These are phyloP conservation scores for Blastobasis adustella DNA, from an alignment of 2,888 invertebrate genomes.

Conservation along the genomic window DNA sequence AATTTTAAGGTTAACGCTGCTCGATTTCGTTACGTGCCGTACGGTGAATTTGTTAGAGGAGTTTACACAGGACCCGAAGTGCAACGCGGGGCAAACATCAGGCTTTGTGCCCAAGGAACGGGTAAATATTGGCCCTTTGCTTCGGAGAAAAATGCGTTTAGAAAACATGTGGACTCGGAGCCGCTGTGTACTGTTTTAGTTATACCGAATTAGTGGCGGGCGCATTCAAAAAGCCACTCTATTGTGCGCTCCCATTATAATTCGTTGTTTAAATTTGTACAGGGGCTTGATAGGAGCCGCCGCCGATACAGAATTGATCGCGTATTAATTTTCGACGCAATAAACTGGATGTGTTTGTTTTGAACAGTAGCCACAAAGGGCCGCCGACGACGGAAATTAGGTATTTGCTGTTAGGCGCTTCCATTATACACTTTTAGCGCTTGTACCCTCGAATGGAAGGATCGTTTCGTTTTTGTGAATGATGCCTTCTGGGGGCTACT, in stretches of 20 bases:
- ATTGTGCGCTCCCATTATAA: conserved; percentile 37
- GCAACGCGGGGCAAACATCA: conserved; percentile 68
- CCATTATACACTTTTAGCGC: neutral
- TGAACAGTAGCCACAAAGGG: conserved; percentile 37
- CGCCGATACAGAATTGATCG: conserved; percentile 38
- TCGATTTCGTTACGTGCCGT: conserved; percentile 14
- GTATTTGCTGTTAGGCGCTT: conserved; percentile 1
- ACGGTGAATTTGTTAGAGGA: conserved; percentile 59
- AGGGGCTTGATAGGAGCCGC: conserved; percentile 20
- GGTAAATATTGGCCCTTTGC: conserved; percentile 65
- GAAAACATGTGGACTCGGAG: conserved; percentile 39
- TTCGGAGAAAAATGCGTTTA: conserved; percentile 71
- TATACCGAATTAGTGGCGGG: conserved; percentile 60
- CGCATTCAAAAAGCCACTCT: conserved; percentile 35
- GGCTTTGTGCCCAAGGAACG: conserved; percentile 67
- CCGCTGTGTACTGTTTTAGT: conserved; percentile 66
- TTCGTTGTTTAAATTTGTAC: conserved; percentile 33
- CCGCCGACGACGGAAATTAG: neutral
- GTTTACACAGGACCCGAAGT: conserved; percentile 72
- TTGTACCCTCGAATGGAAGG: too few species aligned
- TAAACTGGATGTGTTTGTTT: conserved; percentile 45
- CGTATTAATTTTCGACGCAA: conserved; percentile 48
- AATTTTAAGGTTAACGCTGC: conserved; percentile 28
- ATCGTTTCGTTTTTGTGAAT: too few species aligned
- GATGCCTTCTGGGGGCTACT: too few species aligned